These are phyloP conservation scores for Aphis gossypii DNA, from an alignment of 1,140 invertebrate species.

Conservation along the genomic window DNA sequence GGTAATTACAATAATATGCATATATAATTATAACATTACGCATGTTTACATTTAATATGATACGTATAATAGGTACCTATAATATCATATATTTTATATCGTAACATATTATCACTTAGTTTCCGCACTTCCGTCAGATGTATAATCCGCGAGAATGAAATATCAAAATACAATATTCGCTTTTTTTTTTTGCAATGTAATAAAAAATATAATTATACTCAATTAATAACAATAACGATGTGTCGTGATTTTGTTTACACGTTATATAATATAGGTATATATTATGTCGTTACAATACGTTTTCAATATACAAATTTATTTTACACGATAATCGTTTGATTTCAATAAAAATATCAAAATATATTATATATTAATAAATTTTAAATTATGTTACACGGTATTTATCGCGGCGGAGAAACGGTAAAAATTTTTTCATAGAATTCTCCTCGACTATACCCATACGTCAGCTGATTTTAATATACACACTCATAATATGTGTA, in stretches of 20 bases:
- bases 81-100: no score
- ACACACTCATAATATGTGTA: no score
- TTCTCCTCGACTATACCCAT: not conserved
- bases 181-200: no score
- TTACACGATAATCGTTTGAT: not conserved
- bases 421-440: not conserved
- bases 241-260: no score
- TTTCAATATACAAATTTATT: no score
- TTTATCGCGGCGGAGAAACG: not conserved
- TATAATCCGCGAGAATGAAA: not conserved
- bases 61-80: no score
- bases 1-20: not conserved
- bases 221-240: no score
- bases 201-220: no score
- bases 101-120: not conserved
- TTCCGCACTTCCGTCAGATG: not conserved
- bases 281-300: no score
- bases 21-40: not conserved
- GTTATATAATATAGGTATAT: no score
- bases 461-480: not conserved
- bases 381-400: not conserved
- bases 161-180: not conserved
- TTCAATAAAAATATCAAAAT: not conserved
- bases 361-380: not conserved
- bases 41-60: no score